Evolutionary conservation across 2,113 vertebrate species (phyloP).

Genomic region (Lepus europaeus): DNA sequence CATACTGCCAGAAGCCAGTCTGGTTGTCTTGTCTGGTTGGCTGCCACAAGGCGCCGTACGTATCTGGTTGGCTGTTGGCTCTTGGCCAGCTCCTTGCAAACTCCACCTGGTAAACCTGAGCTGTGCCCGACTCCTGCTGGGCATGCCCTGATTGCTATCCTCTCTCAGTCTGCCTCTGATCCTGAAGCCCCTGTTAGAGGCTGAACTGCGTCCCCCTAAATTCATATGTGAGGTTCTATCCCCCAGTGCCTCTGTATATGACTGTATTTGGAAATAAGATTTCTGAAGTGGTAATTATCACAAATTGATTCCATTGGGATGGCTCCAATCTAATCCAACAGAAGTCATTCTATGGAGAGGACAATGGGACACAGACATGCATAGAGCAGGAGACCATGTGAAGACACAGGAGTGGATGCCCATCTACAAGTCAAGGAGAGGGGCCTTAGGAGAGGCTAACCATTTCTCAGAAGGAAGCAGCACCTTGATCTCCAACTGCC

Average conservation of each 20-base stretch:
- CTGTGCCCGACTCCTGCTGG: neutral
- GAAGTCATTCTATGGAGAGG: neutral
- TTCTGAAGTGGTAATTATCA: neutral
- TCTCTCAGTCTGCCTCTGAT: neutral
- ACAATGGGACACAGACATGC: neutral
- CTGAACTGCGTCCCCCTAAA: neutral
- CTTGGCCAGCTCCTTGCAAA: neutral
- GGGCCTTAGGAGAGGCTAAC: neutral
- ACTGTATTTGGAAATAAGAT: neutral
- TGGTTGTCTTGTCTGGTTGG: neutral
- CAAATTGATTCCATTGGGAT: neutral
- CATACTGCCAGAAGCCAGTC: neutral
- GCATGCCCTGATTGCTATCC: rapidly evolving
- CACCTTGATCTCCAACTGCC: neutral
- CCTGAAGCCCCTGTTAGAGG: rapidly evolving
- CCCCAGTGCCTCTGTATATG: neutral
- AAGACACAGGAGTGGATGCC: neutral
- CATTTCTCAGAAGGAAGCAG: neutral
- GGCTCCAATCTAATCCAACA: neutral
- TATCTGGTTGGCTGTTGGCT: neutral
- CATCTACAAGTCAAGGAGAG: neutral
- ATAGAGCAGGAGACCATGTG: neutral
- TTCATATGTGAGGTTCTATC: neutral
- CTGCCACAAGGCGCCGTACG: too few species aligned
- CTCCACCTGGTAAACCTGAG: neutral